Evolutionary conservation across 2,113 vertebrate species (phyloP).

Genomic region (Mirza zaza): DNA sequence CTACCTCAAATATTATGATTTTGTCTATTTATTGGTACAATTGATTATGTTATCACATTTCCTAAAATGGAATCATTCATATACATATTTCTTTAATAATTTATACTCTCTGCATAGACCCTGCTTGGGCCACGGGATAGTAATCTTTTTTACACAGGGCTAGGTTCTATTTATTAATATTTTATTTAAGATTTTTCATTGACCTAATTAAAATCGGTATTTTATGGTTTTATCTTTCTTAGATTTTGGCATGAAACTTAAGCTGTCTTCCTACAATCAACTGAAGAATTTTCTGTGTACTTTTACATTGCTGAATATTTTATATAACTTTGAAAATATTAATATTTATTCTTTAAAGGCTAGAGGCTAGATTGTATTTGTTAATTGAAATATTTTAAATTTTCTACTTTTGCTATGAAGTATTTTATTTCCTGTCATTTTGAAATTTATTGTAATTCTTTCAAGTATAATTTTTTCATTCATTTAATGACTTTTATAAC

Average conservation of each 20-base stretch:
- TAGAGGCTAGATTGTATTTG: background rate
- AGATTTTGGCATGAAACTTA: background rate
- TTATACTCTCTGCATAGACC: too few species aligned
- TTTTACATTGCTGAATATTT: constrained; percentile 22
- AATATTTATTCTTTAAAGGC: background rate
- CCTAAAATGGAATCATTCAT: background rate
- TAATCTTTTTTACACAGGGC: background rate
- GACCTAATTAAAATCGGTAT: background rate
- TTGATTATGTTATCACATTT: background rate
- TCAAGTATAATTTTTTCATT: background rate
- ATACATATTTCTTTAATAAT: too few species aligned
- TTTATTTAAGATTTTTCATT: constrained; percentile 1
- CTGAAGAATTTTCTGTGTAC: background rate
- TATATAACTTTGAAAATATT: background rate
- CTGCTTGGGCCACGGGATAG: background rate
- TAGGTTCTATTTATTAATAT: background rate
- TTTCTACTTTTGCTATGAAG: background rate
- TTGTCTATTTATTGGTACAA: background rate
- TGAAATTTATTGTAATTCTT: background rate
- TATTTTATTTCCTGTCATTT: background rate
- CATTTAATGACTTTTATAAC: background rate
- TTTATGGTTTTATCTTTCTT: constrained; percentile 6
- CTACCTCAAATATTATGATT: background rate
- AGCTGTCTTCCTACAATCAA: background rate
- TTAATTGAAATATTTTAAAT: background rate